phyloP scores from a whole-genome alignment of 2,797 vertebrate genomes.

The Rousettus madagascariensis region DNA sequence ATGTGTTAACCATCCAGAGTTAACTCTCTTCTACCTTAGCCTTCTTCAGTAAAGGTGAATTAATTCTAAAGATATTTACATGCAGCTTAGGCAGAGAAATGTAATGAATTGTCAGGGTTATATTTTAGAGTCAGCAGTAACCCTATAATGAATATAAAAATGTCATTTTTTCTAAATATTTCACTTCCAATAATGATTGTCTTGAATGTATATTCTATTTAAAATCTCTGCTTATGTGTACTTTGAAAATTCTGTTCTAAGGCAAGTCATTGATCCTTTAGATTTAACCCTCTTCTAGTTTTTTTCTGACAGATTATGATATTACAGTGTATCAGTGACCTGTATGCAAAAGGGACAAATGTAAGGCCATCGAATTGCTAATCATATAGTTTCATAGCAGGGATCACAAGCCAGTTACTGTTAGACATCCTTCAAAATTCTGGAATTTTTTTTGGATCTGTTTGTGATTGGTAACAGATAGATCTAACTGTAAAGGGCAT shows the following conservation, averaged over 20 bases:
- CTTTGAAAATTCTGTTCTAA: slow-evolving; percentile 35
- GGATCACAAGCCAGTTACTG: not conserved
- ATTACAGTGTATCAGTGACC: not conserved
- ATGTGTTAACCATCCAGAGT: not conserved
- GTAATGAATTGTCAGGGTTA: not conserved
- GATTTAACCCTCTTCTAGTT: not conserved
- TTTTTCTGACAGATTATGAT: not conserved
- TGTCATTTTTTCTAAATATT: slow-evolving; percentile 42
- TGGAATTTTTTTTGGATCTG: not conserved
- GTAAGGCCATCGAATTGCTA: not conserved
- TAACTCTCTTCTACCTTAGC: not conserved
- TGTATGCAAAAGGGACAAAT: not conserved
- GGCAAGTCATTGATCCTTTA: slow-evolving; percentile 1
- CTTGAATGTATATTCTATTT: slow-evolving; percentile 34
- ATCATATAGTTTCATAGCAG: slow-evolving; percentile 34
- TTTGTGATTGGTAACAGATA: not conserved
- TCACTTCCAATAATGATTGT: not conserved
- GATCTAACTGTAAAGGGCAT: not conserved
- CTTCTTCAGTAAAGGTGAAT: not conserved
- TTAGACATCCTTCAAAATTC: not conserved
- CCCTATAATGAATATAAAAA: not conserved
- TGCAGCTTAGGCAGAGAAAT: slow-evolving; percentile 5
- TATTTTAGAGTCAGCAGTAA: slow-evolving; percentile 31
- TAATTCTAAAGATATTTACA: slow-evolving; percentile 31
- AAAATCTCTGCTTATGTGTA: slow-evolving; percentile 1